Percentiles rank a stretch among this genome's conserved stretches.
phyloP scores from a whole-genome alignment of 2,113 vertebrate species.

The Lophochroa leadbeateri region DNA sequence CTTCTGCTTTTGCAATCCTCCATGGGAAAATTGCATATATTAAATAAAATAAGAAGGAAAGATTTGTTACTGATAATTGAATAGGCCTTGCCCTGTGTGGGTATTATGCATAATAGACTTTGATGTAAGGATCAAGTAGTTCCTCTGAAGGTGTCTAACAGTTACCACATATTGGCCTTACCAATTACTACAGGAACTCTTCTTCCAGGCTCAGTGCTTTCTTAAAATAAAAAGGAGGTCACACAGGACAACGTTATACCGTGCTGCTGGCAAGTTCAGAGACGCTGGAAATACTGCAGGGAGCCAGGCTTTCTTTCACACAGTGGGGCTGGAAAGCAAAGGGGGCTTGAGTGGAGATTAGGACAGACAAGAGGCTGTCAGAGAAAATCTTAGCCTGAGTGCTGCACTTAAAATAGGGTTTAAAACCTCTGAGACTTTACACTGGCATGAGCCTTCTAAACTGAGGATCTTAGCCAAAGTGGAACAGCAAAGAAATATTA shows the following conservation, averaged over 20 bases:
- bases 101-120: neutral
- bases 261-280: neutral
- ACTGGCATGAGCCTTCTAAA: neutral
- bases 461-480: neutral
- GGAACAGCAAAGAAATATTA: neutral
- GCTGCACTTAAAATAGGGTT: neutral
- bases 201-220: neutral
- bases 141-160: neutral
- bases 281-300: neutral
- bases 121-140: neutral
- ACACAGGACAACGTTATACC: neutral
- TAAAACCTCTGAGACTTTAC: neutral
- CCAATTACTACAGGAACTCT: neutral
- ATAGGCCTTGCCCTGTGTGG: neutral
- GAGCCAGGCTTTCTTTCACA: neutral
- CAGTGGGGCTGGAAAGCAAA: neutral
- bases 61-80: neutral
- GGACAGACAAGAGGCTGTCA: rapidly evolving
- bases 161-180: neutral
- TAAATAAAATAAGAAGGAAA: neutral
- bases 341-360: neutral
- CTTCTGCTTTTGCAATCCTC: neutral
- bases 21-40: neutral
- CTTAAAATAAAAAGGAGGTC: neutral
- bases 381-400: neutral